A percentile compares a stretch with the other conserved stretches of the same genome.
Conservation (phyloP, 1,140 invertebrate species). For the Papilio glaucus region DNA sequence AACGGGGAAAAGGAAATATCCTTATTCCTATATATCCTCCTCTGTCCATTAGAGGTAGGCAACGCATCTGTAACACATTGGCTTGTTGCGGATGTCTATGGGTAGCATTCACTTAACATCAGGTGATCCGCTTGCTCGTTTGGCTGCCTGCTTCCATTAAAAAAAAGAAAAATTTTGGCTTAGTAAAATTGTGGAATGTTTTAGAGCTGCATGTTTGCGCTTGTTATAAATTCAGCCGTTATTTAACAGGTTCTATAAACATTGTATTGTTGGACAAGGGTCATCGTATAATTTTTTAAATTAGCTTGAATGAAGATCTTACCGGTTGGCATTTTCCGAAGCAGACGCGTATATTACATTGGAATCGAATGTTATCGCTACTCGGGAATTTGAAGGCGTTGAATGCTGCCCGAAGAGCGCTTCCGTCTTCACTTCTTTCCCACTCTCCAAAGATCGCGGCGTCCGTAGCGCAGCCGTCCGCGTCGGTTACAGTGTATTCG, state of each 20-base stretch:
- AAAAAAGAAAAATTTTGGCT: no score
- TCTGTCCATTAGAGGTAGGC: no score
- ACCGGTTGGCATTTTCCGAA: conserved; percentile 97
- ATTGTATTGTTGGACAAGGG: neutral
- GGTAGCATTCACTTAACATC: no score
- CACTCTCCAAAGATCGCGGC: conserved; percentile 96
- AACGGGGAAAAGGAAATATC: no score
- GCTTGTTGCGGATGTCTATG: no score
- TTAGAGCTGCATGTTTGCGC: no score
- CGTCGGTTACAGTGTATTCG: conserved; percentile 96
- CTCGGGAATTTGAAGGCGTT: conserved; percentile 98
- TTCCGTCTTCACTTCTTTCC: conserved; percentile 93
- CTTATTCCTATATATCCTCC: no score
- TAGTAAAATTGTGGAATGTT: no score
- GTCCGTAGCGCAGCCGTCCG: conserved; percentile 96
- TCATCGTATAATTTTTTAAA: neutral
- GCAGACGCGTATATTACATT: conserved; percentile 97
- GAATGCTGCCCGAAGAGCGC: conserved; percentile 93
- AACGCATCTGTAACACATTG: no score
- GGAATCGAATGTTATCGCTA: conserved; percentile 97
- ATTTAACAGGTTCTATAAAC: neutral
- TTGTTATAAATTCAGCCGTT: neutral
- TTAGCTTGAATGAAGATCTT: conserved; percentile 67
- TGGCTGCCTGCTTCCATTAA: no score
- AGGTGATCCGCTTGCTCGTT: no score